Conservation (phyloP, 2,797 vertebrate genomes). For the Enteromius afrohamiltoni region DNA sequence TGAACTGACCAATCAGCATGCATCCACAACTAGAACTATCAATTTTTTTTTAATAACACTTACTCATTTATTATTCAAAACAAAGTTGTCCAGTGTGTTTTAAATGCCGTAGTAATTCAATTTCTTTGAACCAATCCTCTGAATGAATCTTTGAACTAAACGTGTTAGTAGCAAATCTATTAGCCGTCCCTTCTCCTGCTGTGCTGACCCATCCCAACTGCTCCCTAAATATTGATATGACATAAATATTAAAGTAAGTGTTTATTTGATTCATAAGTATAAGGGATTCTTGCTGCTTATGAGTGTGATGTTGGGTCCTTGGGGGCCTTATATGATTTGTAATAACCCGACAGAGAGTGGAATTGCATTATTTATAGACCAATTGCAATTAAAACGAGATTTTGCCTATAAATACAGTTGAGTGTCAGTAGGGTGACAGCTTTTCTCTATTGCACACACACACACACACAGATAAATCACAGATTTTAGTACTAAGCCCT, state of each 20-base stretch:
- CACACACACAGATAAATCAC: slow-evolving; percentile 28
- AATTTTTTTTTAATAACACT: neutral
- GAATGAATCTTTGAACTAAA: slow-evolving; percentile 17
- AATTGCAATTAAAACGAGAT: slow-evolving; percentile 77
- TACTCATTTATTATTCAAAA: slow-evolving; percentile 5
- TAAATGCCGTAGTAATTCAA: slow-evolving; percentile 5
- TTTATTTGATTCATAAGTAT: slow-evolving; percentile 41
- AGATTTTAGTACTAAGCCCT: slow-evolving; percentile 38
- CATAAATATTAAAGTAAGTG: slow-evolving; percentile 52
- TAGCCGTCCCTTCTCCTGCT: neutral
- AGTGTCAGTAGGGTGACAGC: slow-evolving; percentile 45
- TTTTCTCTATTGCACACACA: neutral
- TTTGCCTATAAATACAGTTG: slow-evolving; percentile 76
- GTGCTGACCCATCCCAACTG: slow-evolving; percentile 20
- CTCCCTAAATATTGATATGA: slow-evolving; percentile 51
- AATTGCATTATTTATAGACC: slow-evolving; percentile 76
- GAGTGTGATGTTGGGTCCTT: slow-evolving; percentile 31
- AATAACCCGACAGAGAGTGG: slow-evolving; percentile 34
- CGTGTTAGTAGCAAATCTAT: slow-evolving; percentile 30
- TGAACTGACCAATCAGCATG: neutral
- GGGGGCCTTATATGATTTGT: slow-evolving; percentile 43
- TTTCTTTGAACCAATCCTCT: neutral
- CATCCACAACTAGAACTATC: neutral
- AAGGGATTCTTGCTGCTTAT: slow-evolving; percentile 34
- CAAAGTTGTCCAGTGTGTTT: neutral